Evolutionary conservation across 1,140 invertebrate species (phyloP), one percentile per base, ranked within the genome.

Genomic region (Drosophila tropicalis): DNA sequence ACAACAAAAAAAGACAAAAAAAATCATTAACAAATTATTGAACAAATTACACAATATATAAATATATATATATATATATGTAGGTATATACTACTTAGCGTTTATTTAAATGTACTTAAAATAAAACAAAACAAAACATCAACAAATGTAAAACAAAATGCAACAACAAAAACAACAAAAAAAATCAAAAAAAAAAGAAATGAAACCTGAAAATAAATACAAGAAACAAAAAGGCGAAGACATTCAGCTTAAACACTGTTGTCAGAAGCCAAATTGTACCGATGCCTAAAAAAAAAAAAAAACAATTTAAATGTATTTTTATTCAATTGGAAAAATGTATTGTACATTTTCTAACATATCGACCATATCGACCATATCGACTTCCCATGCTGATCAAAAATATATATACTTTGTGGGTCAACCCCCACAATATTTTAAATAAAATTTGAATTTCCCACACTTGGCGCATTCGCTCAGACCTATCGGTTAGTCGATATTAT

Each of bases 1-100:
- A n/a, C n/a, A n/a, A n/a, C n/a, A 54, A 56, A 29, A 40, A 47
- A 51, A 61, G 34, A 39, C 40, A 17, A 40, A 40, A 51, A 72
- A 66, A 64, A 54, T 13, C 17, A 51, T 51, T 22, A 51, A 51
- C 44, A 51, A 51, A 51, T 51, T 51, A 51, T 51, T 51, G 44
- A 51, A 51, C 44, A 51, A 51, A 51, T 51, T 51, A 51, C 10
- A 22, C 9, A 22, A 51, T 47, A 47, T 36, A 29, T 29, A 29
- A 0, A 29, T 4, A 51, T 47, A 47, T 36, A 29, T 29, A 29
- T 5, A 0, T 5, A 29, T 29, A 36, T 47, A 29, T 29, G 6
- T 5, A 0, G 0, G 6, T 29, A 36, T 47, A 15, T 51, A 22
- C 17, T 51, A 51, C 17, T 51, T 51, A 51, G 44, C 7, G 44